phyloP scores from a whole-genome alignment of 2,797 vertebrate genomes.

The Microchirus variegatus region DNA sequence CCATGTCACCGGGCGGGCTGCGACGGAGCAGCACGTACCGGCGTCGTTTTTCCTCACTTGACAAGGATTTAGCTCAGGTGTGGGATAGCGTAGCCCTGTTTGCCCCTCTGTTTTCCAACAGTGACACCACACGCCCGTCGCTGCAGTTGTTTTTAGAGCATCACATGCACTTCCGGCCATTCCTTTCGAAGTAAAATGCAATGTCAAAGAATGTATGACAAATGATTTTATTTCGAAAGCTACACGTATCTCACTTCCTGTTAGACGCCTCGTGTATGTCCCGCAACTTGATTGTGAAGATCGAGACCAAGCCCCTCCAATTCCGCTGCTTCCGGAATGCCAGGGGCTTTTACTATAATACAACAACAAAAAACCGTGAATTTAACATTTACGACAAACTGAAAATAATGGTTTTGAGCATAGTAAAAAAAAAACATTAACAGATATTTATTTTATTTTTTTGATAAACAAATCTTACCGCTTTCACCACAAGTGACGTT shows the following conservation, averaged over 20 bases:
- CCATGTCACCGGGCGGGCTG: slow-evolving; percentile 52
- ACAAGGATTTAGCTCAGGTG: slow-evolving; percentile 14
- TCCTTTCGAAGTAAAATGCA: slow-evolving; percentile 52
- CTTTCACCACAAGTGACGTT: slow-evolving; percentile 59
- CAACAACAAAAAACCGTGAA: slow-evolving; percentile 2
- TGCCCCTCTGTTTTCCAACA: slow-evolving; percentile 55
- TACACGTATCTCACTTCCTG: neutral
- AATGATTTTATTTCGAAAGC: slow-evolving; percentile 34
- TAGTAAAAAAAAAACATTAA: neutral
- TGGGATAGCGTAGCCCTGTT: slow-evolving; percentile 37
- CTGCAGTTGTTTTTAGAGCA: slow-evolving; percentile 33
- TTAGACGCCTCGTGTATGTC: neutral
- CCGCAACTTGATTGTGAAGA: slow-evolving; percentile 31
- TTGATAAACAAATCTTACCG: slow-evolving; percentile 12
- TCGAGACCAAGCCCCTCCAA: slow-evolving; percentile 45
- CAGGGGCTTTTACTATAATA: neutral
- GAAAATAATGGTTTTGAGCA: neutral
- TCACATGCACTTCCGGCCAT: slow-evolving; percentile 28
- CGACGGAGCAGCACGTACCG: slow-evolving; percentile 15
- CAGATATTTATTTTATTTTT: neutral
- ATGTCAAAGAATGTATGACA: fast-evolving
- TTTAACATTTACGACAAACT: neutral
- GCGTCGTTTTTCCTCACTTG: slow-evolving; percentile 13
- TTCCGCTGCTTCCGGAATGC: slow-evolving; percentile 67
- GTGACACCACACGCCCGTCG: slow-evolving; percentile 53